Evolutionary conservation across 2,113 vertebrate genomes (phyloP).

Genomic region (Dicerorhinus sumatrensis): DNA sequence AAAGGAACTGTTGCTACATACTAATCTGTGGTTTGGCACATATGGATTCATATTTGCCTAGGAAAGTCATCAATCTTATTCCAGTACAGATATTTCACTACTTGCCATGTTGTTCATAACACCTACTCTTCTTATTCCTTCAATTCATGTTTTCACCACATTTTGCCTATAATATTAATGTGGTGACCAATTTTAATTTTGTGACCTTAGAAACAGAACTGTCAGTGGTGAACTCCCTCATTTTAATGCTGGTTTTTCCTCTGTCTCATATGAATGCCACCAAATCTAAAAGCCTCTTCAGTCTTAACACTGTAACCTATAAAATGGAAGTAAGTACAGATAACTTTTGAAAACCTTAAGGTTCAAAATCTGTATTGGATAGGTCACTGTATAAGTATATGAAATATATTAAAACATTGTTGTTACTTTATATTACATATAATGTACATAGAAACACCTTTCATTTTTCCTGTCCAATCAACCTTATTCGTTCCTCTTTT

Average conservation of each 20-base stretch:
- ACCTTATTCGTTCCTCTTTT: neutral
- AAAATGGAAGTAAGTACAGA: slow-evolving; percentile 30
- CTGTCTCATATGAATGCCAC: neutral
- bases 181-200: neutral
- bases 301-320: neutral
- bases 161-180: neutral
- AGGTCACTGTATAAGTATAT: neutral
- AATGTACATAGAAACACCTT: neutral
- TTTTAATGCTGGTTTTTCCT: slow-evolving; percentile 38
- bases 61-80: neutral
- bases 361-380: neutral
- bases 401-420: neutral
- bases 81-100: neutral
- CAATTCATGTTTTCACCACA: neutral
- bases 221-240: neutral
- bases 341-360: neutral
- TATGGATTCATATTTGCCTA: neutral
- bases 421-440: neutral
- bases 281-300: slow-evolving; percentile 53
- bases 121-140: neutral
- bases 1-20: neutral
- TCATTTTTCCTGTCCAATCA: neutral
- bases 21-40: neutral
- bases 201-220: neutral
- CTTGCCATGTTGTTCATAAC: neutral